Evolutionary conservation across 2,888 invertebrate species (phyloP).

Genomic region (Mesodorylaimus sp.): DNA sequence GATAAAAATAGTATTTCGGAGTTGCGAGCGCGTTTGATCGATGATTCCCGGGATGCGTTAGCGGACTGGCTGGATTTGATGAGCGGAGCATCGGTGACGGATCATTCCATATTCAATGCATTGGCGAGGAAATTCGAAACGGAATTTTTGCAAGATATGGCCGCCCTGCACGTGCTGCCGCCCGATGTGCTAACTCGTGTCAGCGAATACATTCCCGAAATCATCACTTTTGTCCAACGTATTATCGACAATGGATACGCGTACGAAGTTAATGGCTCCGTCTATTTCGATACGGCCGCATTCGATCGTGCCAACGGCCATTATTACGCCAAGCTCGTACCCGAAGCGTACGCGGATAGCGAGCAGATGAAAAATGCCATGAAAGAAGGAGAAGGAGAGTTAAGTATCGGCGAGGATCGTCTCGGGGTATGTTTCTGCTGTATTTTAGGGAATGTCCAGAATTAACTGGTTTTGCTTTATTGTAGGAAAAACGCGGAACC

Average conservation of each 20-base stretch:
- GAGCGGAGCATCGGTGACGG: constrained; percentile 57
- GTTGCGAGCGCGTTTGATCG: constrained; percentile 36
- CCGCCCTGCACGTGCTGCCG: constrained; percentile 67
- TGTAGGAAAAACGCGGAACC: constrained; percentile 30
- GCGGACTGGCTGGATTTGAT: constrained; percentile 76
- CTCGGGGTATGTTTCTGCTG: too few species aligned
- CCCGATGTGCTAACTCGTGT: constrained; percentile 90
- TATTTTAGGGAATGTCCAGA: too few species aligned
- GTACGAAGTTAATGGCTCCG: constrained; percentile 52
- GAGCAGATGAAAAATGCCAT: constrained; percentile 42
- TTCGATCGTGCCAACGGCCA: constrained; percentile 66
- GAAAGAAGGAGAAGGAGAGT: constrained; percentile 40
- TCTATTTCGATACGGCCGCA: constrained; percentile 81
- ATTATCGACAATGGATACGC: constrained; percentile 59
- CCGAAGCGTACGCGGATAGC: constrained; percentile 73
- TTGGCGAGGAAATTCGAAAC: constrained; percentile 76
- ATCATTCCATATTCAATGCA: constrained; percentile 71
- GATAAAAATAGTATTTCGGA: too few species aligned
- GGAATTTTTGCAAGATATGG: constrained; percentile 88
- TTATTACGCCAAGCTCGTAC: constrained; percentile 88
- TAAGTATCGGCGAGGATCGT: constrained; percentile 44
- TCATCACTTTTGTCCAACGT: constrained; percentile 64
- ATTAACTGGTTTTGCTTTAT: too few species aligned
- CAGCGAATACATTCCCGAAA: constrained; percentile 94
- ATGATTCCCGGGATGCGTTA: constrained; percentile 61